Conservation (phyloP, 2,113 vertebrate genomes). For the Oryzias javanicus region DNA sequence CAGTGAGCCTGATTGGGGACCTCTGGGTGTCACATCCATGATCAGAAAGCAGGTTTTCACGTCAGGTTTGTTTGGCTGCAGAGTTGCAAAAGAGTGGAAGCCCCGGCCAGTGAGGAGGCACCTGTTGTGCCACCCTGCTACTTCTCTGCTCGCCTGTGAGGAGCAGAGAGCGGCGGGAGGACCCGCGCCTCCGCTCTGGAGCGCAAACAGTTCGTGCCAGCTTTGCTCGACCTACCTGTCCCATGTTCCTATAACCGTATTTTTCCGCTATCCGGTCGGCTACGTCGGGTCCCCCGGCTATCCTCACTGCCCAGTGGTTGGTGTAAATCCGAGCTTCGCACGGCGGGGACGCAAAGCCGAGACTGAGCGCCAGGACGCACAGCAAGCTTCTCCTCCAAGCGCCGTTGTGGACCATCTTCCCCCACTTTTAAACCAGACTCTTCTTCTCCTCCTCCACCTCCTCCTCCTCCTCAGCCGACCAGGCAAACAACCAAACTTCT, state of each 20-base stretch:
- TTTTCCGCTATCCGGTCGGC: slow-evolving; percentile 91
- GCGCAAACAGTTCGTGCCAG: neutral
- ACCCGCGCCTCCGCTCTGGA: too few species aligned
- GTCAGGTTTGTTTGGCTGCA: too few species aligned
- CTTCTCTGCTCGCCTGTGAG: slow-evolving; percentile 3
- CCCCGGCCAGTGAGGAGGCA: slow-evolving; percentile 47
- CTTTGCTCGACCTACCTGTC: slow-evolving; percentile 84
- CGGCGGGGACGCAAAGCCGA: slow-evolving; percentile 83
- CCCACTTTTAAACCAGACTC: slow-evolving; percentile 60
- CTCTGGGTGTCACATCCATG: too few species aligned
- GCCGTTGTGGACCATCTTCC: slow-evolving; percentile 84
- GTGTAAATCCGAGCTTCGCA: slow-evolving; percentile 92
- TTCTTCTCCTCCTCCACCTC: slow-evolving; percentile 50
- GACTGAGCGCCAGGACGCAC: slow-evolving; percentile 84
- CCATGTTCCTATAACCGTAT: slow-evolving; percentile 95
- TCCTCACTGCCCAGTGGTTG: slow-evolving; percentile 98
- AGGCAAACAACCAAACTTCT: slow-evolving; percentile 79
- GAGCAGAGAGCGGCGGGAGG: neutral
- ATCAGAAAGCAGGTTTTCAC: too few species aligned
- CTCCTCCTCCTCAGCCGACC: slow-evolving; percentile 61
- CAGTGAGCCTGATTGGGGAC: too few species aligned
- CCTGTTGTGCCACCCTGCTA: slow-evolving; percentile 63
- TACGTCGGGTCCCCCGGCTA: slow-evolving; percentile 85
- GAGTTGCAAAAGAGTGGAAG: slow-evolving; percentile 1
- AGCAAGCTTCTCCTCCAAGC: slow-evolving; percentile 80